These are phyloP conservation scores for Burhinus bistriatus DNA, from an alignment of 2,113 vertebrate genomes.

Conservation along the genomic window DNA sequence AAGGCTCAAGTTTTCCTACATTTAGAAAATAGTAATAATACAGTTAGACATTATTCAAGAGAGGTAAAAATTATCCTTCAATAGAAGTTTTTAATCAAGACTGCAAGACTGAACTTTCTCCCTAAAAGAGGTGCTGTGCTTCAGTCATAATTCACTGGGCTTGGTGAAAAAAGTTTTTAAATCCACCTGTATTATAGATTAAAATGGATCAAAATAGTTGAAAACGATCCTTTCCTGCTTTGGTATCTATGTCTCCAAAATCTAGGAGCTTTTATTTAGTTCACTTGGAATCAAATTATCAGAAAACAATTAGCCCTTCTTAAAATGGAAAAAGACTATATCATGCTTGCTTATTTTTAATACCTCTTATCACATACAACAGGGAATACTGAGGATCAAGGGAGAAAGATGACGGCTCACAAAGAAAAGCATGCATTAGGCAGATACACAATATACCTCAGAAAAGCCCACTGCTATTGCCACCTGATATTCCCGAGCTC, in stretches of 20 bases:
- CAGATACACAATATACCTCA: background rate
- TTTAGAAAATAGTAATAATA: background rate
- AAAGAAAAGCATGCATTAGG: background rate
- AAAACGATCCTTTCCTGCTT: background rate
- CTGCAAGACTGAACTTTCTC: background rate
- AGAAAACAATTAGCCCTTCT: constrained; percentile 10
- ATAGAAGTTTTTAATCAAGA: background rate
- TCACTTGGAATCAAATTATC: constrained; percentile 17
- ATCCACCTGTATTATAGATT: background rate
- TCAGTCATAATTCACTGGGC: background rate
- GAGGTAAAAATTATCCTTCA: background rate
- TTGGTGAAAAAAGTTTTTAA: background rate
- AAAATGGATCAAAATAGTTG: background rate
- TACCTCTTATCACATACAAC: background rate
- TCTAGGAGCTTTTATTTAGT: background rate
- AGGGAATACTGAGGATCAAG: background rate
- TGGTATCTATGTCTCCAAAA: background rate
- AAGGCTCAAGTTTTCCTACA: background rate
- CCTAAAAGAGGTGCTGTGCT: background rate
- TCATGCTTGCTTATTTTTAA: constrained; percentile 20
- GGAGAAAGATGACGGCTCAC: background rate
- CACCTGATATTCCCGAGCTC: background rate
- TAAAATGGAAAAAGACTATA: constrained; percentile 9
- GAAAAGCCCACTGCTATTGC: background rate
- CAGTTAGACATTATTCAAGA: background rate